These are phyloP conservation scores for Falco novaeseelandiae DNA, from an alignment of 2,797 vertebrate species.

Conservation along the genomic window DNA sequence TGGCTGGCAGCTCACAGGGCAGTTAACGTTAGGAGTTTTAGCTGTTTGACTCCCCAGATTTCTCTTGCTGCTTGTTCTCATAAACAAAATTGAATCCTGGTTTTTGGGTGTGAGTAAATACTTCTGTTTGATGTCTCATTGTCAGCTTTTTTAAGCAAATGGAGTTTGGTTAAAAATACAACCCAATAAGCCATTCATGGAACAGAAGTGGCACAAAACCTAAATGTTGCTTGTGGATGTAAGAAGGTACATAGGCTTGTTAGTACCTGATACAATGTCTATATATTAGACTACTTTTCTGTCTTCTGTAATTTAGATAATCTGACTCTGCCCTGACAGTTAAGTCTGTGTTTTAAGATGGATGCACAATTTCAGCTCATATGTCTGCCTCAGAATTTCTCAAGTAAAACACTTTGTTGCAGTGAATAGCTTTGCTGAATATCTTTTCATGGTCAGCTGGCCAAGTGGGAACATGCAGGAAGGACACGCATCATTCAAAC, in stretches of 20 bases:
- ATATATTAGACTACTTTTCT: neutral
- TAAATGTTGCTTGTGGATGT: neutral
- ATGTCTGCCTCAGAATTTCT: neutral
- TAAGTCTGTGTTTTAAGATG: neutral
- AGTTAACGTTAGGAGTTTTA: neutral
- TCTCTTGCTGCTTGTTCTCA: neutral
- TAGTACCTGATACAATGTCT: neutral
- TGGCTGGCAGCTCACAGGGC: neutral
- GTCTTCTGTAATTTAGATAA: neutral
- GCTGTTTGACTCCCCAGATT: neutral
- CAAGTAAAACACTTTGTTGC: neutral
- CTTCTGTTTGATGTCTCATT: neutral
- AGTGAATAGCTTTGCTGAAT: neutral
- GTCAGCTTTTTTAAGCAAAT: neutral
- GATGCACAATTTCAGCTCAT: neutral
- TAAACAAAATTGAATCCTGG: neutral
- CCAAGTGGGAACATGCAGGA: slow-evolving; percentile 2
- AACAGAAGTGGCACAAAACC: neutral
- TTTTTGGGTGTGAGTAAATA: neutral
- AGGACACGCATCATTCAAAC: neutral
- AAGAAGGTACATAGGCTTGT: neutral
- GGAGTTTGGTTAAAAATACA: neutral
- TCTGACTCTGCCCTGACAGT: neutral
- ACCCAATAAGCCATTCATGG: neutral
- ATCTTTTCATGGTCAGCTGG: neutral